A percentile compares a stretch with the other conserved stretches of the same genome.
Evolutionary conservation across 2,888 invertebrate species (phyloP).

Genomic region (Nemapogon koenigi): DNA sequence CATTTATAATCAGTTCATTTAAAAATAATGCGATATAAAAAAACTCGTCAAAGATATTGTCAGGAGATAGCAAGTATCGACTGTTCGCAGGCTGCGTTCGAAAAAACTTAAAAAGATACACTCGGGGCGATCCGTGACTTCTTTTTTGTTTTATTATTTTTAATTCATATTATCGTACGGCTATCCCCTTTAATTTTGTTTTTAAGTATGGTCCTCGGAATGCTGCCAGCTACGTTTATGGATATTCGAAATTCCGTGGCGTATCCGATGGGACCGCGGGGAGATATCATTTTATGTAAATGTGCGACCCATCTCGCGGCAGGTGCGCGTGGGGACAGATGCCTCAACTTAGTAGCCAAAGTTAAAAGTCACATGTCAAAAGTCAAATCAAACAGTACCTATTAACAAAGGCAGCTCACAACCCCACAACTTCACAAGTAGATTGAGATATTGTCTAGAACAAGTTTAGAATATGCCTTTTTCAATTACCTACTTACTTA

Average conservation of each 20-base stretch:
- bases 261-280: constrained; percentile 35
- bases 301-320: constrained; percentile 21
- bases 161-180: constrained; percentile 65
- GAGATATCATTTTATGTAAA: constrained; percentile 58
- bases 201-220: constrained; percentile 62
- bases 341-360: too few relatives aligned
- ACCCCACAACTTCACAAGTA: too few relatives aligned
- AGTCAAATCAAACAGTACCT: too few relatives aligned
- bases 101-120: constrained; percentile 48
- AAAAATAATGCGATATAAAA: constrained; percentile 60
- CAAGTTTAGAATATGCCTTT: too few relatives aligned
- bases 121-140: constrained; percentile 64
- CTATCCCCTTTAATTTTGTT: constrained; percentile 66
- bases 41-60: constrained; percentile 65
- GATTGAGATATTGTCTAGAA: too few relatives aligned
- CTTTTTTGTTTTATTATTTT: constrained; percentile 64
- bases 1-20: constrained; percentile 64
- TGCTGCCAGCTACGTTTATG: constrained; percentile 62
- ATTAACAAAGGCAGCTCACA: too few relatives aligned
- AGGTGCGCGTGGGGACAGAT: too few relatives aligned
- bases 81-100: constrained; percentile 55
- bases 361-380: too few relatives aligned
- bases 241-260: constrained; percentile 59
- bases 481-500: too few relatives aligned
- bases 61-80: constrained; percentile 47